A percentile compares a stretch with the other conserved stretches of the same genome.
These are phyloP conservation scores for Pinna nobilis DNA, from an alignment of 1,140 invertebrate species.

Conservation along the genomic window DNA sequence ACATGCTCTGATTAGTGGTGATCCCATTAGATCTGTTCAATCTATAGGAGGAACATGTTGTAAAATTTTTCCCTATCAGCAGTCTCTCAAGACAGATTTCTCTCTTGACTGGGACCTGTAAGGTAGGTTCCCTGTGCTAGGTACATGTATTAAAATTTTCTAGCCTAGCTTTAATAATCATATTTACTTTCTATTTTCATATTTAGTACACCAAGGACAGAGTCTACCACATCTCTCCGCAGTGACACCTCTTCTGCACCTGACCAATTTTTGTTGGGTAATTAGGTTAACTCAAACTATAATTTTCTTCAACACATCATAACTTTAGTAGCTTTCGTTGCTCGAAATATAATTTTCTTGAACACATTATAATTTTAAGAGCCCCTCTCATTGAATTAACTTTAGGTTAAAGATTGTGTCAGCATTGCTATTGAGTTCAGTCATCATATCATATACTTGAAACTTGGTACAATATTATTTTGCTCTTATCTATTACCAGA, in stretches of 20 bases:
- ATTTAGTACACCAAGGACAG: conserved; percentile 50
- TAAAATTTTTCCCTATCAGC: no score
- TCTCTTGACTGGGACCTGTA: no score
- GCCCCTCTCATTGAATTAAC: not conserved
- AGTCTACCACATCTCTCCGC: conserved; percentile 51
- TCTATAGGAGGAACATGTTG: no score
- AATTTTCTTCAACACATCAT: not conserved
- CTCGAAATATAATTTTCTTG: not conserved
- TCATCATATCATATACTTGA: not conserved
- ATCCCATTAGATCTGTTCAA: no score
- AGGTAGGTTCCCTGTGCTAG: no score
- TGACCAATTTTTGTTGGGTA: conserved; percentile 42
- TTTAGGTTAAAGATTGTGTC: no score
- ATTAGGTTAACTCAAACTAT: not conserved
- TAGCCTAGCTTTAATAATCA: not conserved
- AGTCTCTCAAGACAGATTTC: no score
- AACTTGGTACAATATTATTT: not conserved
- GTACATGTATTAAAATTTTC: no score
- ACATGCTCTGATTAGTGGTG: not conserved
- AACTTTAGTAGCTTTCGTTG: not conserved
- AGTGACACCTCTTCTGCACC: conserved; percentile 44
- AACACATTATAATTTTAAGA: not conserved
- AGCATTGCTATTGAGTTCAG: not conserved
- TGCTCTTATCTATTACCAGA: conserved; percentile 25
- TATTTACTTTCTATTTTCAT: not conserved